Evolutionary conservation across 2,888 invertebrate genomes (phyloP).

Genomic region (Epirrhoe alternata): DNA sequence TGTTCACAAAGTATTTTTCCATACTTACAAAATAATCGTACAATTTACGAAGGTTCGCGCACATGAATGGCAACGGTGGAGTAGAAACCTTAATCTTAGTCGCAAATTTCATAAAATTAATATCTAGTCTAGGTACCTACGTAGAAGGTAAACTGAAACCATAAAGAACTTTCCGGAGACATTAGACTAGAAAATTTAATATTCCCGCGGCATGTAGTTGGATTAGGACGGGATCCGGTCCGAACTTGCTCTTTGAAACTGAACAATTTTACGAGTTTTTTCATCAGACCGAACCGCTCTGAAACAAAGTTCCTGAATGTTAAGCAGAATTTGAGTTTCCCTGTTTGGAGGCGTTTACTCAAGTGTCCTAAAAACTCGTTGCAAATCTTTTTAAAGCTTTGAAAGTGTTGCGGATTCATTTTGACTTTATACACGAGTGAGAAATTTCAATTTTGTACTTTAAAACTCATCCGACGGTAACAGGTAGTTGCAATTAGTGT

Average conservation of each 20-base stretch:
- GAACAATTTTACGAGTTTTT: conserved; percentile 40
- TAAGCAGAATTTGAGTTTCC: conserved; percentile 26
- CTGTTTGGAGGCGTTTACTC: conserved; percentile 14
- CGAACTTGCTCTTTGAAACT: conserved; percentile 44
- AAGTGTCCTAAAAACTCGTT: conserved; percentile 15
- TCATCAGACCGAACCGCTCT: conserved; percentile 26
- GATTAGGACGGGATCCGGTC: conserved; percentile 41
- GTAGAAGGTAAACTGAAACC: conserved; percentile 70
- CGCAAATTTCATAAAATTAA: conserved; percentile 74
- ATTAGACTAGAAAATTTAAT: conserved; percentile 75
- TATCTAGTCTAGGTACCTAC: conserved; percentile 55
- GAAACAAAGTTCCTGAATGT: conserved; percentile 31
- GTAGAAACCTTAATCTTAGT: too few species aligned
- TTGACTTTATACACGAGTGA: background rate
- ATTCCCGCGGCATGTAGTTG: conserved; percentile 60
- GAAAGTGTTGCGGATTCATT: conserved; percentile 3
- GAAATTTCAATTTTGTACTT: conserved; percentile 4
- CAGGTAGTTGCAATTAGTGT: conserved; percentile 3
- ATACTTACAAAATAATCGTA: too few species aligned
- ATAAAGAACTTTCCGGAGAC: conserved; percentile 70
- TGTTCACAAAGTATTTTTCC: too few species aligned
- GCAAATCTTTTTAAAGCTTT: conserved; percentile 16
- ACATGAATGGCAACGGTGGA: too few species aligned
- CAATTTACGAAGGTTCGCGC: too few species aligned
- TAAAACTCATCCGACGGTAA: conserved; percentile 3